These are phyloP conservation scores for Meteorus cinctellus DNA, from an alignment of 2,888 invertebrate genomes.

Conservation along the genomic window DNA sequence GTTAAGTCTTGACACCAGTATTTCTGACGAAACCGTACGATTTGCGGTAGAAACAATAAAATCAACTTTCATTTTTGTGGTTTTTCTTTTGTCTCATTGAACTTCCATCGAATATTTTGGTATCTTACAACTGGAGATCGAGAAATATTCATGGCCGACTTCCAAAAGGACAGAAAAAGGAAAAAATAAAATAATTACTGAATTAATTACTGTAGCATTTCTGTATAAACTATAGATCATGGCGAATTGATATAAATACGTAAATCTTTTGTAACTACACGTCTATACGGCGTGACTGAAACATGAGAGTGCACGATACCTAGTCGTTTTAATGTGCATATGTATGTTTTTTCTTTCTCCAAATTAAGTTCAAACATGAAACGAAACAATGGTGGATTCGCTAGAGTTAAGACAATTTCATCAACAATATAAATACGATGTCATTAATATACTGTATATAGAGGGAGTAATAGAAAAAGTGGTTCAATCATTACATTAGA, in stretches of 20 bases:
- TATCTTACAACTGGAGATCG: background rate
- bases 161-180: background rate
- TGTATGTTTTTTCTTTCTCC: constrained; percentile 28
- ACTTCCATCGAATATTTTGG: constrained; percentile 1
- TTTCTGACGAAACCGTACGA: constrained; percentile 39
- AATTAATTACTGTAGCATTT: constrained; percentile 25
- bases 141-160: background rate
- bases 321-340: constrained; percentile 40
- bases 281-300: constrained; percentile 60
- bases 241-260: constrained; percentile 50
- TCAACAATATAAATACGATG: background rate
- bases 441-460: background rate
- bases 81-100: constrained; percentile 17
- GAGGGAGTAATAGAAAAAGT: background rate
- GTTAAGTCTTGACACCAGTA: constrained; percentile 43
- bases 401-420: constrained; percentile 5
- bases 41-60: constrained; percentile 33
- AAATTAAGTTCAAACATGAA: constrained; percentile 1
- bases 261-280: constrained; percentile 61
- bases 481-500: background rate
- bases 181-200: background rate
- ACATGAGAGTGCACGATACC: constrained; percentile 67
- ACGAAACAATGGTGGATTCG: background rate
- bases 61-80: constrained; percentile 15
- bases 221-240: constrained; percentile 1